These are phyloP conservation scores for Tenthredo amoena DNA, from an alignment of 2,888 invertebrate genomes.

Conservation along the genomic window DNA sequence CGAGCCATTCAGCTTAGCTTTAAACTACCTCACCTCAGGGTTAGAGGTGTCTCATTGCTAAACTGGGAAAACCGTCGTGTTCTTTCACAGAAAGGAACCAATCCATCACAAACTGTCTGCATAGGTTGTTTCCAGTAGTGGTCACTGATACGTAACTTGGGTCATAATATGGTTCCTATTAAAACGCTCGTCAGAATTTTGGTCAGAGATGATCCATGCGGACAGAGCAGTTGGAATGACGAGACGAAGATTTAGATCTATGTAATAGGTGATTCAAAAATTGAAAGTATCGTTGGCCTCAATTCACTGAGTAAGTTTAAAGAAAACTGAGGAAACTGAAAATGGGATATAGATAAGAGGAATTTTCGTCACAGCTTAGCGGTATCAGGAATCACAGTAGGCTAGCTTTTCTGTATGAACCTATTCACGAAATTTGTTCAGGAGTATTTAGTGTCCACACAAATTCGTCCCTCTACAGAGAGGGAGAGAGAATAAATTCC, in stretches of 20 bases:
- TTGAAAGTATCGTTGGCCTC: background rate
- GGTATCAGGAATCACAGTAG: slow-evolving; percentile 11
- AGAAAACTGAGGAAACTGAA: background rate
- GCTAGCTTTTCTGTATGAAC: slow-evolving; percentile 31
- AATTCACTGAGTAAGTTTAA: background rate
- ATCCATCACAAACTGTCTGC: slow-evolving; percentile 40
- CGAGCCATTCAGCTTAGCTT: slow-evolving; percentile 17
- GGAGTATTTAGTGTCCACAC: background rate
- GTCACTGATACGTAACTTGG: slow-evolving; percentile 1
- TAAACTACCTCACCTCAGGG: slow-evolving; percentile 11
- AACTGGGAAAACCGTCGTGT: background rate
- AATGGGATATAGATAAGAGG: background rate
- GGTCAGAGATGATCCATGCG: background rate
- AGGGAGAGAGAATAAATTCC: background rate
- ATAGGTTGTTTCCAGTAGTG: background rate
- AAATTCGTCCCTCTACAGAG: background rate
- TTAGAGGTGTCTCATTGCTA: background rate
- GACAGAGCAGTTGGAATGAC: background rate
- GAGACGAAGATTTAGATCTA: background rate
- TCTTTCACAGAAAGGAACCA: slow-evolving; percentile 18
- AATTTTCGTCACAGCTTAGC: background rate
- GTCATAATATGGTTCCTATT: background rate
- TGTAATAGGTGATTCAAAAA: background rate
- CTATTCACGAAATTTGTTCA: slow-evolving; percentile 16
- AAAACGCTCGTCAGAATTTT: background rate